phyloP scores from a whole-genome alignment of 2,888 invertebrate genomes.

The Dryococelus australis region DNA sequence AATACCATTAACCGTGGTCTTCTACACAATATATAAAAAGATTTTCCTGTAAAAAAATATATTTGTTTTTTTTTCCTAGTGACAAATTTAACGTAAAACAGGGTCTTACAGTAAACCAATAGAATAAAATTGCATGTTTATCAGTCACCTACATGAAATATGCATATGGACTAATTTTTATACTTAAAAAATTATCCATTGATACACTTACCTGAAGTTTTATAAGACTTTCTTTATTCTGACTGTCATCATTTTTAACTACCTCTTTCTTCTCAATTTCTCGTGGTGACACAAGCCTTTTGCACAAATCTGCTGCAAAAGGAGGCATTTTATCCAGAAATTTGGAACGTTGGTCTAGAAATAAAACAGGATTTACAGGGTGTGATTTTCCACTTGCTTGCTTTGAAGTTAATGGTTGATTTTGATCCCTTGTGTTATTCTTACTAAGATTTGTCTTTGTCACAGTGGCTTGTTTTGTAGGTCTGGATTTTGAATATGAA shows the following conservation, averaged over 20 bases:
- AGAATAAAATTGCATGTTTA: too few species aligned
- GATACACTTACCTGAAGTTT: slow-evolving; percentile 45
- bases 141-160: too few species aligned
- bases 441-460: neutral
- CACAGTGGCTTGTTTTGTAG: neutral
- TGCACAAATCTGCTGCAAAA: slow-evolving; percentile 42
- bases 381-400: slow-evolving; percentile 25
- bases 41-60: too few species aligned
- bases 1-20: too few species aligned
- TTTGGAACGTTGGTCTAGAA: slow-evolving; percentile 38
- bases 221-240: slow-evolving; percentile 39
- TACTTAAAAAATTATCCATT: too few species aligned
- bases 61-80: too few species aligned
- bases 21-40: too few species aligned
- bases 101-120: too few species aligned
- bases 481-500: slow-evolving; percentile 17
- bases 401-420: neutral
- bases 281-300: slow-evolving; percentile 41
- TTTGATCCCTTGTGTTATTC: neutral
- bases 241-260: neutral
- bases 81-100: too few species aligned
- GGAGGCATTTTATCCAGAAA: slow-evolving; percentile 45
- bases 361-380: slow-evolving; percentile 24
- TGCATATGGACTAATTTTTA: too few species aligned
- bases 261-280: slow-evolving; percentile 11